Percentiles rank a stretch among this genome's conserved stretches.
phyloP scores from a whole-genome alignment of 2,113 vertebrate species.

The Silurus meridionalis region DNA sequence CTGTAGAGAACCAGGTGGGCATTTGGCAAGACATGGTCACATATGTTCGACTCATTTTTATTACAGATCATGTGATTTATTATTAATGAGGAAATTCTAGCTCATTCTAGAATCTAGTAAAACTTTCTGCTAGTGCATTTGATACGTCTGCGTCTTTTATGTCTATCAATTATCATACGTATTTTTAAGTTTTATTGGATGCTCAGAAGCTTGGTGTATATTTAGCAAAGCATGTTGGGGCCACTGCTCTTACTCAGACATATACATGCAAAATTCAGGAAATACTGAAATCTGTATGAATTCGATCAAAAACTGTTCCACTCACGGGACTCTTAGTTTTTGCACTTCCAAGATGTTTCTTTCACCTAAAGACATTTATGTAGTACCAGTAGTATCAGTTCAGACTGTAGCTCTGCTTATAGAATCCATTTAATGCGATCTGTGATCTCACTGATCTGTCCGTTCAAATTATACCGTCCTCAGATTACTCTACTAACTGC shows the following conservation, averaged over 20 bases:
- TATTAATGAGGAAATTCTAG: not conserved
- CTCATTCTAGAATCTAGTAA: not conserved
- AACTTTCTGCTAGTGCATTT: not conserved
- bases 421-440: not conserved
- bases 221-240: not conserved
- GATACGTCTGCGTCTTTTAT: not conserved
- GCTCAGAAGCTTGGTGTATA: constrained; percentile 7
- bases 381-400: not conserved
- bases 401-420: not conserved
- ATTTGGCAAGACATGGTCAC: not conserved
- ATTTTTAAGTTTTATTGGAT: constrained; percentile 23
- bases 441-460: not conserved
- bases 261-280: not conserved
- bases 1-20: not conserved
- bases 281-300: not conserved
- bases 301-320: not conserved
- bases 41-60: not conserved
- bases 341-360: not conserved
- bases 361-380: not conserved
- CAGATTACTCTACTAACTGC: not conserved
- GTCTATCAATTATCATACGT: not conserved
- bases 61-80: not conserved
- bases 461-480: not conserved
- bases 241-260: not conserved
- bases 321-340: not conserved